Evolutionary conservation across 2,888 invertebrate species (phyloP).

Genomic region (Ectobius pallidus): DNA sequence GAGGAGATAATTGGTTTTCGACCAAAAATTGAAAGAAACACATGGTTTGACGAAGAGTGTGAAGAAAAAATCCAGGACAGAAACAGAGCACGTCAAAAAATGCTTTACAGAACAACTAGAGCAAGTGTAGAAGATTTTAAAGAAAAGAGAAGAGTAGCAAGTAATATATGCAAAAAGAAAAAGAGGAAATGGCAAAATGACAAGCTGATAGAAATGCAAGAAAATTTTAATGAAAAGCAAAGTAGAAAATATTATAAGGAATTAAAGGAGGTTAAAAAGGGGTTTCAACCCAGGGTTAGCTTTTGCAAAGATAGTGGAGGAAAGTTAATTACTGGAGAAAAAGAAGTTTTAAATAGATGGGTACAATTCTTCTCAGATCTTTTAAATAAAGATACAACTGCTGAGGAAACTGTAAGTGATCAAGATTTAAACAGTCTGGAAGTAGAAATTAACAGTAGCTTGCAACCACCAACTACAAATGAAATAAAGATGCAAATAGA

Average conservation of each 20-base stretch:
- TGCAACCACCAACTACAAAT: neutral
- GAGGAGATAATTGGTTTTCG: neutral
- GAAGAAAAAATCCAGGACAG: neutral
- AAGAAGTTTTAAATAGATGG: neutral
- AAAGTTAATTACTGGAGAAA: neutral
- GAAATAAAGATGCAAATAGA: neutral
- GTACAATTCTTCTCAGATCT: neutral
- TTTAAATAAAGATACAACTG: neutral
- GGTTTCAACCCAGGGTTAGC: neutral
- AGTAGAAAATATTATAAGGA: neutral
- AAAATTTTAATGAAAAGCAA: neutral
- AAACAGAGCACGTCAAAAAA: neutral
- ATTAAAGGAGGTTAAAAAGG: neutral
- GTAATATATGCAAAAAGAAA: neutral
- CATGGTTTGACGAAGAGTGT: neutral
- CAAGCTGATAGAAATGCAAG: neutral
- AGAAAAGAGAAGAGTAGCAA: neutral
- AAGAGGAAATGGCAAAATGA: neutral
- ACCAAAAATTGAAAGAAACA: neutral
- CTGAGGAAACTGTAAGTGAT: neutral
- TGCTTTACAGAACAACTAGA: neutral
- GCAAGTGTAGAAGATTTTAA: neutral
- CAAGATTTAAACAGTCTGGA: neutral
- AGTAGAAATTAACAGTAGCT: neutral
- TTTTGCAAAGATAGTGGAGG: neutral